Percentiles rank a stretch among this genome's conserved stretches.
Conservation (phyloP, 1,140 invertebrate genomes). For the Meloidogyne exigua region DNA sequence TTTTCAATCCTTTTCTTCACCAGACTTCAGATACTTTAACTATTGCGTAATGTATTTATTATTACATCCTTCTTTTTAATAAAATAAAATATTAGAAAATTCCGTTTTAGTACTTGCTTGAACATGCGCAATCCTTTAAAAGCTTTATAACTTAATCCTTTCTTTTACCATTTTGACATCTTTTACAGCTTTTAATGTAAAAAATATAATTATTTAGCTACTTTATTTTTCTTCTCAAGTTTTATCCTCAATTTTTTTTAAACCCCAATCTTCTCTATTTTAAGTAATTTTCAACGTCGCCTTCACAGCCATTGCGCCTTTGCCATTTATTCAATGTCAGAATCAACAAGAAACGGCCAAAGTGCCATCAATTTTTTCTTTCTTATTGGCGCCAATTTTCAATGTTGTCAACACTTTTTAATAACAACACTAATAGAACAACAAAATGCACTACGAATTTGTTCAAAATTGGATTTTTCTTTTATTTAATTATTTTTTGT, state of each 20-base stretch:
- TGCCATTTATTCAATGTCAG: neutral
- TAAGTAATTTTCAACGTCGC: neutral
- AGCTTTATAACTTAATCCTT: neutral
- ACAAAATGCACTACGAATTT: neutral
- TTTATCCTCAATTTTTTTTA: neutral
- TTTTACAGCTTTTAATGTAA: neutral
- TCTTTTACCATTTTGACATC: neutral
- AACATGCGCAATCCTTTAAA: neutral
- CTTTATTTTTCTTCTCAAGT: neutral
- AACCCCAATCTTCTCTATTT: neutral
- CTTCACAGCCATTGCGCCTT: neutral
- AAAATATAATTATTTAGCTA: no score
- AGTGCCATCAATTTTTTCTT: constrained; percentile 1
- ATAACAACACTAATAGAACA: neutral
- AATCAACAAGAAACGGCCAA: neutral
- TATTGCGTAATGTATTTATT: neutral
- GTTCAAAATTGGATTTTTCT: neutral
- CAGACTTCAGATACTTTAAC: neutral
- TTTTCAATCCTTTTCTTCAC: neutral
- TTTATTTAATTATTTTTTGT: neutral
- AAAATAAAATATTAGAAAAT: no score
- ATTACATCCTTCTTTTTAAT: neutral
- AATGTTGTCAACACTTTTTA: neutral
- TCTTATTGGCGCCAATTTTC: neutral
- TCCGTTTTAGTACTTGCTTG: neutral